These are phyloP conservation scores for Drosophila ironensis DNA, from an alignment of 1,140 invertebrate genomes.

Conservation along the genomic window DNA sequence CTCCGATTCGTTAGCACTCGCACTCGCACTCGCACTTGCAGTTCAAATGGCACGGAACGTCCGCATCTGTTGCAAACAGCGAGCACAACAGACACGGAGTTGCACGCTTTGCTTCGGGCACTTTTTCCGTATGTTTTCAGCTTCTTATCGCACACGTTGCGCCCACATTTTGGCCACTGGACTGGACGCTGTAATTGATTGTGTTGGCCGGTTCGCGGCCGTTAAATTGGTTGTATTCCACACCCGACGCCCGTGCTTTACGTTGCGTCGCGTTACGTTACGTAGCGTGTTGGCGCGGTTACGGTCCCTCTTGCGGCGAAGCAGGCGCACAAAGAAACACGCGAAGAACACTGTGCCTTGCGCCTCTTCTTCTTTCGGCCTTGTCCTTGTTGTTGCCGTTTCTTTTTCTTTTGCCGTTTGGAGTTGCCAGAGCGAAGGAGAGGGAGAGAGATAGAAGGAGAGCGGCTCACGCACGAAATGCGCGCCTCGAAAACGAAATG, in stretches of 20 bases:
- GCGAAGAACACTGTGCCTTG: no score
- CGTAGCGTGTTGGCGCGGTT: no score
- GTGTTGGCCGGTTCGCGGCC: no score
- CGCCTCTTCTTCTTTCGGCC: no score
- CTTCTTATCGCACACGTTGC: slow-evolving; percentile 57
- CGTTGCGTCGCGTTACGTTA: no score
- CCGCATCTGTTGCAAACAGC: slow-evolving; percentile 8
- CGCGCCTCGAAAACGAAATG: slow-evolving; percentile 6
- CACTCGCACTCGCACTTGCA: no score
- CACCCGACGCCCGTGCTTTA: no score
- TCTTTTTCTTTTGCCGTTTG: not conserved
- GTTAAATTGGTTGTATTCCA: no score
- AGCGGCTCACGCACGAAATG: slow-evolving; percentile 1
- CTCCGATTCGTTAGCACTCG: no score
- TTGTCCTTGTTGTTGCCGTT: slow-evolving; percentile 32
- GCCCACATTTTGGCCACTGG: slow-evolving; percentile 61
- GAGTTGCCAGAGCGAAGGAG: slow-evolving; percentile 15
- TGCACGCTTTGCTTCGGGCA: not conserved
- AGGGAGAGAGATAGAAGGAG: slow-evolving; percentile 14
- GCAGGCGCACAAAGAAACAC: no score
- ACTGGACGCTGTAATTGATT: slow-evolving; percentile 43
- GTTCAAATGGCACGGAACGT: slow-evolving; percentile 9
- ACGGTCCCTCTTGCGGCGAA: no score
- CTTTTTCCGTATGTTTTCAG: slow-evolving; percentile 16
- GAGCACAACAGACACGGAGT: not conserved